phyloP scores from a whole-genome alignment of 2,797 vertebrate species.

The Setipinna tenuifilis region DNA sequence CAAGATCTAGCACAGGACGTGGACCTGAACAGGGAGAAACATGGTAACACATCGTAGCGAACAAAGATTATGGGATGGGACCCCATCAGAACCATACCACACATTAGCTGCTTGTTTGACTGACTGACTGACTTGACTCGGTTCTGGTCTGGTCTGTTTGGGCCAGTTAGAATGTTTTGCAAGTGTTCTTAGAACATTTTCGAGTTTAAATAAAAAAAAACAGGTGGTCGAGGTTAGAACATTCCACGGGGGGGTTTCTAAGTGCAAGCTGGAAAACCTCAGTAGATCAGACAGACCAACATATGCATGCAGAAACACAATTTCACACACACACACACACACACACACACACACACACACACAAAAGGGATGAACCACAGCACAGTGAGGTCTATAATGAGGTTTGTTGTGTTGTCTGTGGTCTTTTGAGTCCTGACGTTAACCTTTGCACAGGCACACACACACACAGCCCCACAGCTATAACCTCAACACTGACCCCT shows the following conservation, averaged over 20 bases:
- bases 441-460: background rate
- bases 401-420: background rate
- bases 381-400: background rate
- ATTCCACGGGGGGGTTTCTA: background rate
- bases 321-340: background rate
- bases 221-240: background rate
- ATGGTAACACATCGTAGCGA: background rate
- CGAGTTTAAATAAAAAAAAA: background rate
- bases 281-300: background rate
- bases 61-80: background rate
- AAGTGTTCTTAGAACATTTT: background rate
- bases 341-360: background rate
- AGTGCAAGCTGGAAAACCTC: background rate
- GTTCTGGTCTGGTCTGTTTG: background rate
- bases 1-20: constrained; percentile 76
- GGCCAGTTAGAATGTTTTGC: background rate
- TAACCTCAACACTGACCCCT: constrained; percentile 13
- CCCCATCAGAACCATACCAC: background rate
- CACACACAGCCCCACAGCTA: background rate
- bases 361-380: background rate
- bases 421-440: background rate
- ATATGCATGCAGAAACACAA: background rate
- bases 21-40: background rate
- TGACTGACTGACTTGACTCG: background rate
- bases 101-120: constrained; percentile 4